Base-by-base conservation (phyloP, 1,140 invertebrate species). In the Drosophila ananassae region DNA sequence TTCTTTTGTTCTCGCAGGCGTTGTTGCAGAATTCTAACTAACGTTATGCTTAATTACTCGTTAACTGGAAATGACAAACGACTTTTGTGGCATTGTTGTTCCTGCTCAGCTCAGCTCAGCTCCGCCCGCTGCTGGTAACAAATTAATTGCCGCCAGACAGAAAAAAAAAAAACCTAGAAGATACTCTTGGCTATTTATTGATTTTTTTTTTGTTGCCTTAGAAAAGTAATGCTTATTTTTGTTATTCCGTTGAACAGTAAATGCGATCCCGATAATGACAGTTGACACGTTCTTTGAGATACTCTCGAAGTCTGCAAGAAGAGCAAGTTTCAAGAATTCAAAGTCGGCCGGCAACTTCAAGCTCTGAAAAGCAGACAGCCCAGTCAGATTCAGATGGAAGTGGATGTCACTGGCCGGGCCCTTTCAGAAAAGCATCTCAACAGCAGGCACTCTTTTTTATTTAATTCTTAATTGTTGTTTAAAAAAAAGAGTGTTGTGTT, bases 41-140 rank as follows among this genome's bases (percentile, higher is more conserved):
- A 82, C 75, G 78, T 57, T 69, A 52, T 79, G 83, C 83, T 82
- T 85, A 87, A 87, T 87, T 85, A 87, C 66, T 73, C 75, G 85
- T 85, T 85, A 85, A 72, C 82, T 85, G 82, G 83, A 85, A 85
- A 80, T 85, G 82, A 82, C 82, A 82, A 87, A 85, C 78, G 76
- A 89, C 79, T 89, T 77, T 73, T 78, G 17, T 64, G 53, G 55
- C 68, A 25, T 79, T 61, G 64, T 47, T 69, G 47, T 76, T 82
- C 56, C 25, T 6, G 57, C 7, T 44, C 10, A 30, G n/a, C 8
- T 46, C 21, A 5, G 13, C 6, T n/a, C 5, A 13, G 61, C 63
- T 57, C 63, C 51, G 63, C 63, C 63, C 64, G 25, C 51, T 50
- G 67, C 44, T 69, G 34, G 67, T 72, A 79, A 76, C 71, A 75